Percentiles rank a stretch among this genome's conserved stretches.
Conservation (phyloP, 2,113 vertebrate species). For the Bagarius yarrelli region DNA sequence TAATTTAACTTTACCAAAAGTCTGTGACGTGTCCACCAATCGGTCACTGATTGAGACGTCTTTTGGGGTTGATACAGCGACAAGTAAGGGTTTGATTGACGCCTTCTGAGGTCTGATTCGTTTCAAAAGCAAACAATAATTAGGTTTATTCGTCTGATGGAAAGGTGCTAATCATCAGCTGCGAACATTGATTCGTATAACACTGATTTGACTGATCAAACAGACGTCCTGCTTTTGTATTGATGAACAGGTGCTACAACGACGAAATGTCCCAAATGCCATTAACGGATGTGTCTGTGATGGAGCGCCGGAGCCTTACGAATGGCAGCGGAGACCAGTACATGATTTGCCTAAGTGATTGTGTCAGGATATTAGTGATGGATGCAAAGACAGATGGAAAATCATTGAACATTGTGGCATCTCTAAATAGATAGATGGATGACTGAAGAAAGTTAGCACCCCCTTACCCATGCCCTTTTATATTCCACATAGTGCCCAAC, state of each 20-base stretch:
- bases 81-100: neutral
- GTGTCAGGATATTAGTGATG: conserved; percentile 53
- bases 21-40: neutral
- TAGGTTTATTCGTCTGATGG: no score
- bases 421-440: conserved; percentile 30
- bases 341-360: conserved; percentile 53
- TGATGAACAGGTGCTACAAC: conserved; percentile 33
- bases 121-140: neutral
- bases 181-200: neutral
- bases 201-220: neutral
- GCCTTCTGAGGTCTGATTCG: neutral
- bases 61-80: neutral
- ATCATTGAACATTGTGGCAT: conserved; percentile 44
- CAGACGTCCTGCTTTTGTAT: conserved; percentile 4
- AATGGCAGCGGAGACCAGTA: neutral
- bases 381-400: conserved; percentile 53
- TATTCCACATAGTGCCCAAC: conserved; percentile 49
- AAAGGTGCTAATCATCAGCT: neutral
- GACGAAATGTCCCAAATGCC: conserved; percentile 41
- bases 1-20: neutral
- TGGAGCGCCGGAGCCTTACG: conserved; percentile 32
- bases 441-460: conserved; percentile 41
- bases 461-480: conserved; percentile 44
- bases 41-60: neutral
- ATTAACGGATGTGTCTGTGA: conserved; percentile 39